Evolutionary conservation across 92 coral and sea anemone genomes (phyloP), one percentile per base, ranked within the genome.

Genomic region (Heliopora coerulea): DNA sequence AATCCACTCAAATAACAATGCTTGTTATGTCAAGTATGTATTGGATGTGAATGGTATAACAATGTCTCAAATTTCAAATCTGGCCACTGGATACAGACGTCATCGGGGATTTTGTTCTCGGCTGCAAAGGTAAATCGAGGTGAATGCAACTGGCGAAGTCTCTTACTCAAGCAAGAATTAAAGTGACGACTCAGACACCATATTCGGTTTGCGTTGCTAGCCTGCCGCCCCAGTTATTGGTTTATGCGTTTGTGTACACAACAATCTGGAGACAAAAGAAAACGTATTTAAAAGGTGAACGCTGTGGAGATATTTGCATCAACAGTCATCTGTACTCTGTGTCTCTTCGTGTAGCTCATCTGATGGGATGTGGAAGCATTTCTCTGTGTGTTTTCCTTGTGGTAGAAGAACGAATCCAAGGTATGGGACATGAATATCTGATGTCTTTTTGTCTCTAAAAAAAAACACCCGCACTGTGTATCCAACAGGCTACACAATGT

Each of bases 341-440:
- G 9, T 24, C 58, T 56, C 26, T 23, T 14, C 35, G 34, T 30
- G 27, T 6, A 13, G 9, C 25, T 19, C 12, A 6, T 27, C 7
- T 9, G 6, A 28, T 70, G 77, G 77, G 49, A 70, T 70, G 77
- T 70, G 77, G 77, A 70, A 70, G 25, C 62, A 63, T 8, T 50
- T 52, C 8, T 30, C 46, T 3, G 56, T 48, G 0, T 70, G 77
- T 54, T 70, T 70, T 31, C 17, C 25, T 28, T 70, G 63, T 70
- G 62, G 48, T 2, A 0, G 62, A 70, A 8, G 31, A 0, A 40
- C 15, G 8, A 18, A 57, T 5, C 27, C 25, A 11, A 49, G 77
- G 77, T 70, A 46, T 6, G n/a, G n/a, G 52, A 8, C 42, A 4
- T 37, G 5, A 5, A 37, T n/a, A 37, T 37, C 44, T 70, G 25